These are phyloP conservation scores for Mesaphorura yosii DNA, from an alignment of 1,140 invertebrate species.

Conservation along the genomic window DNA sequence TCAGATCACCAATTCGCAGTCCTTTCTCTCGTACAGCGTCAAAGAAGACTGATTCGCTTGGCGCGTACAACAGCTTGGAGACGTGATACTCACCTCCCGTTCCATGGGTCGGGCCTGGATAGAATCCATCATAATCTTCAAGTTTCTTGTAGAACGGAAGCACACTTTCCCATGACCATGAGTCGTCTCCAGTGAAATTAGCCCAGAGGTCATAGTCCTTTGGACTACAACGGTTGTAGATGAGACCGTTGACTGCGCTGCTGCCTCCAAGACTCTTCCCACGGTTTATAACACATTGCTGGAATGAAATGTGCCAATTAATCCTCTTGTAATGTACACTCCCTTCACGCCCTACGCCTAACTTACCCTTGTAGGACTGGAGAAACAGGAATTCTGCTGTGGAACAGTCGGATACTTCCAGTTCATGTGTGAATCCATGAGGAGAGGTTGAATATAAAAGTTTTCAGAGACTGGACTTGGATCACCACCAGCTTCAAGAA, in stretches of 20 bases:
- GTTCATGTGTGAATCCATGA: neutral
- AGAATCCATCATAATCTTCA: constrained; percentile 12
- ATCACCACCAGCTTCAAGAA: constrained; percentile 13
- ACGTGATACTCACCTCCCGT: constrained; percentile 1
- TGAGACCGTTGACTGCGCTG: neutral
- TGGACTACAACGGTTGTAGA: neutral
- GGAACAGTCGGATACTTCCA: neutral
- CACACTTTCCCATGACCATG: constrained; percentile 11
- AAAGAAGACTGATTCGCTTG: neutral
- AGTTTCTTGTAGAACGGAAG: constrained; percentile 7
- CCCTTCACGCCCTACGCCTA: neutral
- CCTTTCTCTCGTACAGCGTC: constrained; percentile 5
- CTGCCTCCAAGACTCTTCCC: constrained; percentile 6
- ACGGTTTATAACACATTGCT: constrained; percentile 41
- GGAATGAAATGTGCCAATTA: neutral
- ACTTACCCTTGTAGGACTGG: neutral
- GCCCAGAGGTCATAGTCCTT: constrained; percentile 16
- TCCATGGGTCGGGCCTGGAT: constrained; percentile 2
- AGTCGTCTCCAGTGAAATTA: constrained; percentile 7
- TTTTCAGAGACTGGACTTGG: neutral
- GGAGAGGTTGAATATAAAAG: neutral
- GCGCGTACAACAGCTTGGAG: neutral
- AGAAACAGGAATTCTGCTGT: too few species aligned
- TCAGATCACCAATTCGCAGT: constrained; percentile 12
- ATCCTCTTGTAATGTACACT: neutral